Evolutionary conservation across 2,113 vertebrate genomes (phyloP).

Genomic region (Jacana jacana): DNA sequence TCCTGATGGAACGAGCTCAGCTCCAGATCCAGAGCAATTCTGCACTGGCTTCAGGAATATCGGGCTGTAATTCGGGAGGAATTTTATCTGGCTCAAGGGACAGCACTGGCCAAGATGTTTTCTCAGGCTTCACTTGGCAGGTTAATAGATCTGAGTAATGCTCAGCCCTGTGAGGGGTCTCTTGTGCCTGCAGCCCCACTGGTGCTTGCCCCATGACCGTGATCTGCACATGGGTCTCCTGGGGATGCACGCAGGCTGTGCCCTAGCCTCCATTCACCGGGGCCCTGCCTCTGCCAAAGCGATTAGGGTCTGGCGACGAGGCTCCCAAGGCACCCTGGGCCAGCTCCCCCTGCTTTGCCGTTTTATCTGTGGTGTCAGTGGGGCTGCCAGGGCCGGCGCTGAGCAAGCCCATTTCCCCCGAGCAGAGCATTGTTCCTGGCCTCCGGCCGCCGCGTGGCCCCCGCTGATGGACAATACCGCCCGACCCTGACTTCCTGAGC

Average conservation of each 20-base stretch:
- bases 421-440: slow-evolving; percentile 64
- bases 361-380: slow-evolving; percentile 43
- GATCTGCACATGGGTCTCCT: not conserved
- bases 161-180: not conserved
- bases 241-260: not conserved
- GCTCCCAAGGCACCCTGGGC: not conserved
- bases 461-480: slow-evolving; percentile 67
- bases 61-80: not conserved
- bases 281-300: not conserved
- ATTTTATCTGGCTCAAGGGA: slow-evolving; percentile 47
- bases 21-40: not conserved
- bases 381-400: slow-evolving; percentile 25
- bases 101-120: not conserved
- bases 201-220: not conserved
- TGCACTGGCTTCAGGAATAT: not conserved
- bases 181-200: not conserved
- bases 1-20: not conserved
- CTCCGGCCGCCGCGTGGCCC: slow-evolving; percentile 55
- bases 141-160: not conserved
- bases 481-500: slow-evolving; percentile 77
- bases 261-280: not conserved
- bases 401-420: slow-evolving; percentile 69
- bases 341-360: not conserved
- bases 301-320: not conserved
- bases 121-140: slow-evolving; percentile 21